These are phyloP conservation scores for Hydroisotoma schaefferi DNA, from an alignment of 2,888 invertebrate genomes.

Conservation along the genomic window DNA sequence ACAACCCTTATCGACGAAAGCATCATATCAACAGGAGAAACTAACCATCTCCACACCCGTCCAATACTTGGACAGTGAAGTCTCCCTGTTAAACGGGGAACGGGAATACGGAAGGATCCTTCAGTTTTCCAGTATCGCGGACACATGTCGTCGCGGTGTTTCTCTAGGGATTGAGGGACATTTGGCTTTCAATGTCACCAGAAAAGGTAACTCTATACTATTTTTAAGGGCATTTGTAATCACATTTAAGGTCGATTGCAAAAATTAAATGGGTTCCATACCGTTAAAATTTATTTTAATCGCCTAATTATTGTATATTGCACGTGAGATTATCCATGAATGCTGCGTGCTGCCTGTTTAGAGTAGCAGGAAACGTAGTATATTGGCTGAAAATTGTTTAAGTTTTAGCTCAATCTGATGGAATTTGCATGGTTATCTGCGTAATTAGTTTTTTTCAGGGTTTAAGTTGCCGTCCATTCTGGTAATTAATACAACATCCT, in stretches of 20 bases:
- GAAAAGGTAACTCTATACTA: conserved; percentile 57
- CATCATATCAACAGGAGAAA: conserved; percentile 22
- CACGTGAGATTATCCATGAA: too few relatives aligned
- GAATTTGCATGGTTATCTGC: too few relatives aligned
- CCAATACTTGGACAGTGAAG: conserved; percentile 6
- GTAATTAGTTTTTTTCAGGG: too few relatives aligned
- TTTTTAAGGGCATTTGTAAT: conserved; percentile 16
- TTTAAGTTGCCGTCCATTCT: too few relatives aligned
- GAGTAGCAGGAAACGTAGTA: too few relatives aligned
- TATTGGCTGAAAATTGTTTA: too few relatives aligned
- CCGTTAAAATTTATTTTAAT: conserved; percentile 1
- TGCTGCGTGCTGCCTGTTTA: too few relatives aligned
- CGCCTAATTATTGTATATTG: too few relatives aligned
- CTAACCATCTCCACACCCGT: conserved; percentile 23
- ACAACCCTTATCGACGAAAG: conserved; percentile 31
- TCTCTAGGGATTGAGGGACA: conserved; percentile 58
- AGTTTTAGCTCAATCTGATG: too few relatives aligned
- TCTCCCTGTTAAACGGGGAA: neutral
- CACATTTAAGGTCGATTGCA: conserved; percentile 2
- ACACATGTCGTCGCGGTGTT: conserved; percentile 62
- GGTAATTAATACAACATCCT: too few relatives aligned
- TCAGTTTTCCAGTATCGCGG: conserved; percentile 61
- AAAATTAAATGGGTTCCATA: conserved; percentile 1
- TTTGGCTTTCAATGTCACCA: conserved; percentile 67
- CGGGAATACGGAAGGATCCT: conserved; percentile 51